A percentile compares a stretch with the other conserved stretches of the same genome.
These are phyloP conservation scores for Hipposideros armiger DNA, from an alignment of 2,113 vertebrate species.

Conservation along the genomic window DNA sequence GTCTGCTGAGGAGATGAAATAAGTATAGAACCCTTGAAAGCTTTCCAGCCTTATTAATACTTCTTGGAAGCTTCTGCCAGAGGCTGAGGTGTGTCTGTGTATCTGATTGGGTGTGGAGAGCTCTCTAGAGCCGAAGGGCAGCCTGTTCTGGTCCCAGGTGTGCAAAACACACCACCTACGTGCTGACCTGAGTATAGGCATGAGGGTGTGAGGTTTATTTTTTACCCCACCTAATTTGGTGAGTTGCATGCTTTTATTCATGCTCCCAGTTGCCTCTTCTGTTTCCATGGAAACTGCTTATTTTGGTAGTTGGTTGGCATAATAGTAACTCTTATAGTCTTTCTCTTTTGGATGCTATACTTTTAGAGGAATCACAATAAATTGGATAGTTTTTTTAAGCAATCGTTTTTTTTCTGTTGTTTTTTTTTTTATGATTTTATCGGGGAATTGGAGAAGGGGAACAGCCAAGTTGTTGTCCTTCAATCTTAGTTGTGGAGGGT, in stretches of 20 bases:
- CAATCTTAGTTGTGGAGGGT: too few relatives aligned
- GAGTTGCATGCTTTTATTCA: conserved; percentile 11
- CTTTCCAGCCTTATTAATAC: conserved; percentile 50
- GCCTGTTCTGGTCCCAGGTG: conserved; percentile 53
- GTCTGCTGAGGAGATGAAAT: conserved; percentile 43
- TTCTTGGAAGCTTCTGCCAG: conserved; percentile 69
- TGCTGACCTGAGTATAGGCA: conserved; percentile 51
- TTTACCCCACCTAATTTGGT: conserved; percentile 42
- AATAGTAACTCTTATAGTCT: neutral
- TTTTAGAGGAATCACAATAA: conserved; percentile 26
- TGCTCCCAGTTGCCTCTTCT: neutral
- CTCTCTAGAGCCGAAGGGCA: conserved; percentile 59
- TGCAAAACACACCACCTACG: conserved; percentile 61
- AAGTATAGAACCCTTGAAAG: conserved; percentile 34
- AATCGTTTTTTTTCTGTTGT: too few relatives aligned
- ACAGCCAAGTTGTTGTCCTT: too few relatives aligned
- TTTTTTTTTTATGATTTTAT: too few relatives aligned
- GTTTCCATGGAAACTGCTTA: neutral
- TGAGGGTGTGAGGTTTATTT: conserved; percentile 51
- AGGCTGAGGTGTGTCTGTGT: conserved; percentile 70
- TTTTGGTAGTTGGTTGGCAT: neutral
- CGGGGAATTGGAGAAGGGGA: too few relatives aligned
- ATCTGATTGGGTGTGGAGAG: conserved; percentile 70
- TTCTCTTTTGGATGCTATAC: neutral
- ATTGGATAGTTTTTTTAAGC: neutral